Conservation (phyloP, 2,113 vertebrate genomes). For the Grammomys surdaster region DNA sequence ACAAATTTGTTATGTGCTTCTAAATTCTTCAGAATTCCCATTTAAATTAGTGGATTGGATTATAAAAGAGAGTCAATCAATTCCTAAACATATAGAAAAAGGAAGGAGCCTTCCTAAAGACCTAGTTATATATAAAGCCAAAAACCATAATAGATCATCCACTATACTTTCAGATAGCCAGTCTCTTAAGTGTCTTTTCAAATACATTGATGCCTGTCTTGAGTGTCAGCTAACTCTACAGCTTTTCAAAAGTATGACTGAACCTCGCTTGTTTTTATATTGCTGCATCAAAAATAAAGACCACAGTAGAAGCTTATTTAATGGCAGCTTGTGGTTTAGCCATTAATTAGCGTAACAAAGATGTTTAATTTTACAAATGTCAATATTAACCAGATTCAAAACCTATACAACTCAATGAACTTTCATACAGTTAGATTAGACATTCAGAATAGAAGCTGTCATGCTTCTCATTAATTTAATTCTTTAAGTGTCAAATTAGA, state of each 20-base stretch:
- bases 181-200: neutral
- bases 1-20: neutral
- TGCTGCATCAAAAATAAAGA: neutral
- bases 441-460: neutral
- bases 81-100: neutral
- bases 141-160: neutral
- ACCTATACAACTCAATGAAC: neutral
- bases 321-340: neutral
- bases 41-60: conserved; percentile 43
- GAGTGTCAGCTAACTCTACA: neutral
- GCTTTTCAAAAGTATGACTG: neutral
- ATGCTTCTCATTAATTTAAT: neutral
- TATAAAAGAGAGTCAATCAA: neutral
- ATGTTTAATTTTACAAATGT: neutral
- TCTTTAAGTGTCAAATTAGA: neutral
- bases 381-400: neutral
- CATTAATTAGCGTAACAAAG: neutral
- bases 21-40: conserved; percentile 38
- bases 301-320: neutral
- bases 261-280: neutral
- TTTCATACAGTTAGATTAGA: neutral
- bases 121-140: neutral
- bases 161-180: neutral
- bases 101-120: neutral
- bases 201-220: neutral